Evolutionary conservation across 2,888 invertebrate genomes (phyloP).

Genomic region (Teleogryllus oceanicus): DNA sequence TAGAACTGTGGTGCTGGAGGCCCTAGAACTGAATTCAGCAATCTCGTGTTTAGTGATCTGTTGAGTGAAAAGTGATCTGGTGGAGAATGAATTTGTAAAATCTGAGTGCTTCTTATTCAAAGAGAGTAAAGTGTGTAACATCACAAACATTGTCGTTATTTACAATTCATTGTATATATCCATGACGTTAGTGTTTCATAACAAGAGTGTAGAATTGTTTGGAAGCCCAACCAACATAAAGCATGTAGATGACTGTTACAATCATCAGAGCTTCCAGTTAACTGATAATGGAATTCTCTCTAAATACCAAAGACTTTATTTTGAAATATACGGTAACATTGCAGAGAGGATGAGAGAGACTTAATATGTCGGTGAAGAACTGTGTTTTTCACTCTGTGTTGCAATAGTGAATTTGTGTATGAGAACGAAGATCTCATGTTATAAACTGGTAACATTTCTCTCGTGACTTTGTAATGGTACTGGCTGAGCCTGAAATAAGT

Average conservation of each 20-base stretch:
- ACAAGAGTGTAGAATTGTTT: conserved; percentile 32
- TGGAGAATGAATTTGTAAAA: not conserved
- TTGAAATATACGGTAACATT: not conserved
- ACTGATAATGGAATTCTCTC: conserved; percentile 29
- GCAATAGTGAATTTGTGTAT: not conserved
- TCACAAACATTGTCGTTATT: conserved; percentile 1
- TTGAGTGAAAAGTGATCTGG: not conserved
- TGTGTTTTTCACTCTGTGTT: not conserved
- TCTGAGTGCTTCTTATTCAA: not conserved
- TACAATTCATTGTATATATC: conserved; percentile 31
- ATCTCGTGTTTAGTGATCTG: not conserved
- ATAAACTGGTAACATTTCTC: not conserved
- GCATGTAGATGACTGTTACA: conserved; percentile 33
- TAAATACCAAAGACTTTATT: conserved; percentile 37
- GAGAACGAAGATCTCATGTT: not conserved
- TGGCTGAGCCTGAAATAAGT: not conserved
- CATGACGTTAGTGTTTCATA: conserved; percentile 32
- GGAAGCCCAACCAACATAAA: conserved; percentile 30
- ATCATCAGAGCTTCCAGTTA: conserved; percentile 38
- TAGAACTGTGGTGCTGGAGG: not conserved
- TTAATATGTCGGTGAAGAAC: not conserved
- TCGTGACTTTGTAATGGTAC: not conserved
- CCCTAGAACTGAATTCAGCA: not conserved
- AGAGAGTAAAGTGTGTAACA: conserved; percentile 29
- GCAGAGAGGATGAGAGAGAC: conserved; percentile 18